Percentiles rank a stretch among this genome's conserved stretches.
Evolutionary conservation across 2,888 invertebrate genomes (phyloP).

Genomic region (Papilio demoleus): DNA sequence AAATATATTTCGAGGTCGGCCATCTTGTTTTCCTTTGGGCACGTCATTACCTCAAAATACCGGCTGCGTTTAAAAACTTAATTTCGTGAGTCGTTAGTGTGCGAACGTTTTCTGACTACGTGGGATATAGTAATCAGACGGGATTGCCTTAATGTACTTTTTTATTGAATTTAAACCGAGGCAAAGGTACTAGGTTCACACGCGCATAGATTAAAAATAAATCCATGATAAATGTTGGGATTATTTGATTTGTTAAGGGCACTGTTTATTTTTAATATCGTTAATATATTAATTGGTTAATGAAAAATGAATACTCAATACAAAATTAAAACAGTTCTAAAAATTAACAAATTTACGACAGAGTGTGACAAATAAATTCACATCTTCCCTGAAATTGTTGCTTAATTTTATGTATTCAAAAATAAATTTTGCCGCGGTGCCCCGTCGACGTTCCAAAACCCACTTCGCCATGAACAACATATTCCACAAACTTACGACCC

Average conservation of each 20-base stretch:
- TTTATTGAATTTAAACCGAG: conserved; percentile 35
- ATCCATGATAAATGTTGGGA: not conserved
- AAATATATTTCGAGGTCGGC: conserved; percentile 51
- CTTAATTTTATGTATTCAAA: conserved; percentile 43
- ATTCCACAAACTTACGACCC: conserved; percentile 74
- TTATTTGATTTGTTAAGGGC: not conserved
- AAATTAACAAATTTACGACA: conserved; percentile 15
- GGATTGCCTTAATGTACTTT: conserved; percentile 40
- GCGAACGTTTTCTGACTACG: conserved; percentile 47
- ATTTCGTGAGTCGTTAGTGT: conserved; percentile 64
- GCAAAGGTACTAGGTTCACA: conserved; percentile 34
- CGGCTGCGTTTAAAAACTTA: conserved; percentile 64
- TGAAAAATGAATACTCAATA: not conserved
- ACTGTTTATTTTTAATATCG: not conserved
- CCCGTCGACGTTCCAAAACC: conserved; percentile 46
- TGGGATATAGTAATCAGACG: conserved; percentile 49
- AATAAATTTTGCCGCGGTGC: conserved; percentile 42
- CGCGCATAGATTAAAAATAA: conserved; percentile 26
- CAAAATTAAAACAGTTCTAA: not conserved
- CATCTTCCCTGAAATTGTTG: conserved; percentile 31
- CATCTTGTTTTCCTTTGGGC: conserved; percentile 54
- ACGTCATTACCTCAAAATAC: conserved; percentile 41
- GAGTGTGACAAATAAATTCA: conserved; percentile 5
- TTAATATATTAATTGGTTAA: too few relatives aligned
- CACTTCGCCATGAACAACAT: conserved; percentile 68